Percentiles rank a stretch among this genome's conserved stretches.
These are phyloP conservation scores for Paramisgurnus dabryanus DNA, from an alignment of 2,113 vertebrate species.

Conservation along the genomic window DNA sequence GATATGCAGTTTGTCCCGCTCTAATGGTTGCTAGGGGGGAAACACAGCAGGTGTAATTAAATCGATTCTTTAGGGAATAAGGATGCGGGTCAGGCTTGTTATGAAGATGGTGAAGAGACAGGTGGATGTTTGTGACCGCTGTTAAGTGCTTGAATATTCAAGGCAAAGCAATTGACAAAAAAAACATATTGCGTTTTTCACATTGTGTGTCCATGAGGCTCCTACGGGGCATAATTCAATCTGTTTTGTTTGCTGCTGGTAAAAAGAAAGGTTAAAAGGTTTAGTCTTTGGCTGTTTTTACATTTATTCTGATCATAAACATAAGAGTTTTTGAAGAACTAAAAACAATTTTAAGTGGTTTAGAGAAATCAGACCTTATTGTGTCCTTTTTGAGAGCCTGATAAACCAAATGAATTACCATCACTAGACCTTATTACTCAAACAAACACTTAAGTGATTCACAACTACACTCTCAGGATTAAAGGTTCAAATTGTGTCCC, in stretches of 20 bases:
- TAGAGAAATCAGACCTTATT: too few species aligned
- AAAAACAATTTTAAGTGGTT: not conserved
- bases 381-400: too few species aligned
- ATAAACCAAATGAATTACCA: too few species aligned
- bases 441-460: too few species aligned
- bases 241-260: not conserved
- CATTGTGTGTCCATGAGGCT: not conserved
- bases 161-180: not conserved
- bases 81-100: constrained; percentile 52
- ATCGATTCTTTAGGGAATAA: constrained; percentile 43
- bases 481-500: too few species aligned
- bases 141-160: constrained; percentile 35
- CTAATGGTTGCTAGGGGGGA: constrained; percentile 45
- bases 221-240: not conserved
- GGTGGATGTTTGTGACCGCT: constrained; percentile 43
- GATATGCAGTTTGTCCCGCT: constrained; percentile 16
- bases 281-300: not conserved
- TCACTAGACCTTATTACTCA: too few species aligned
- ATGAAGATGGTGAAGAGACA: constrained; percentile 39
- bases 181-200: too few species aligned
- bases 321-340: not conserved
- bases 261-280: constrained; percentile 2
- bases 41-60: constrained; percentile 47
- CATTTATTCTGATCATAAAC: not conserved
- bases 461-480: too few species aligned